A percentile compares a stretch with the other conserved stretches of the same genome.
These are phyloP conservation scores for Iphiclides podalirius DNA, from an alignment of 2,888 invertebrate genomes.

Conservation along the genomic window DNA sequence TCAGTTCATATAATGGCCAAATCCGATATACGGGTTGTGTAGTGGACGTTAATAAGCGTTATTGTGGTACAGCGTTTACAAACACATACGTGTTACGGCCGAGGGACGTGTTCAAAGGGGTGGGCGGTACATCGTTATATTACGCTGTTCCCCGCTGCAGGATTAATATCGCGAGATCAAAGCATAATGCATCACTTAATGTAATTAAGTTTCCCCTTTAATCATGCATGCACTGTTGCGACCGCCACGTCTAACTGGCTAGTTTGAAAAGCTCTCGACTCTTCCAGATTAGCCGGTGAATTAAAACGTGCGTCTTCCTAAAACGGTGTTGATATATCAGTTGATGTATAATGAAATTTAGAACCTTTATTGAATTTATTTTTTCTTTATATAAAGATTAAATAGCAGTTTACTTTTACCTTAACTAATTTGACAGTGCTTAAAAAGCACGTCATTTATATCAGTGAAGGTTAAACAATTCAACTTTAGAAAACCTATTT, in stretches of 20 bases:
- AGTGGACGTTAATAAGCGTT: neutral
- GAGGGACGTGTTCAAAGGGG: slow-evolving; percentile 9
- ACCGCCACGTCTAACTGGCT: slow-evolving; percentile 6
- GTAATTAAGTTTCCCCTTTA: slow-evolving; percentile 22
- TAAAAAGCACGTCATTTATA: no score
- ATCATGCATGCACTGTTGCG: slow-evolving; percentile 19
- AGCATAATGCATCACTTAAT: slow-evolving; percentile 23
- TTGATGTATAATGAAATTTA: no score
- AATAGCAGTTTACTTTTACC: no score
- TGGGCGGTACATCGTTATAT: slow-evolving; percentile 14
- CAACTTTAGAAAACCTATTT: no score
- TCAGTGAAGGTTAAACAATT: no score
- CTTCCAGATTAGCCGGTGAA: neutral
- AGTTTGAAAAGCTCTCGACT: neutral
- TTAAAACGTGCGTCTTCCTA: neutral
- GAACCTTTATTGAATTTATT: no score
- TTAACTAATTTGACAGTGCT: no score
- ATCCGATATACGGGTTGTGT: no score
- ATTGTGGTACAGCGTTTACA: neutral
- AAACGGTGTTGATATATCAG: no score
- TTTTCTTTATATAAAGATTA: no score
- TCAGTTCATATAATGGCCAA: no score
- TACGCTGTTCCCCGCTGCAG: slow-evolving; percentile 7
- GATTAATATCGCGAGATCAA: slow-evolving; percentile 24
- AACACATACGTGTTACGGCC: neutral